Evolutionary conservation across 2,113 vertebrate species (phyloP), one percentile per base, ranked within the genome.

Genomic region (Leptocoma aspasia): DNA sequence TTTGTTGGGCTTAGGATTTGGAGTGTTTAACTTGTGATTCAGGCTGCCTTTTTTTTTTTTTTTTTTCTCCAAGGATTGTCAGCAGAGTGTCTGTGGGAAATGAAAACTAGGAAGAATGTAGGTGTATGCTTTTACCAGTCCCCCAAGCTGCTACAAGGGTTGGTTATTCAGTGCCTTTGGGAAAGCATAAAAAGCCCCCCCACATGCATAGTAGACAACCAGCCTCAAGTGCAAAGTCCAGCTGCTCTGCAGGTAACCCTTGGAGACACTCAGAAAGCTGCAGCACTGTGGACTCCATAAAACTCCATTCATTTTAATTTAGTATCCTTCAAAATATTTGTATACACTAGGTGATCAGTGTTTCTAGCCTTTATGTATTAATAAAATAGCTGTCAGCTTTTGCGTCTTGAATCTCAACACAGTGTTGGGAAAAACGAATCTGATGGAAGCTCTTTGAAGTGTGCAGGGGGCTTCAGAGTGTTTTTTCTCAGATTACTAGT

Each of bases 81-180:
- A 88, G 79, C 79, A 83, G 64, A 89, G 64, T 75, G 52, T 92
- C 92, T 75, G 88, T 81, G 65, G 64, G 82, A 95, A 86, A 93
- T 50, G 72, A 84, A 78, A 92, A 86, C 64, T 90, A 75, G 85
- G 60, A 90, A 71, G 85, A 78, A 63, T 0, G 14, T 77, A 92
- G 90, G 88, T 88, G 71, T 93, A 5, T 81, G 76, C 71, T 88
- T 82, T 81, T 78, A 33, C 79, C 85, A 72, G n/a, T 86, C 56
- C 80, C 70, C 23, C 61, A 86, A 54, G 56, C 81, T 92, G 50
- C 79, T 94, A 12, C 61, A 91, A 64, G 70, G 35, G 37, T 66
- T 82, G 85, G 39, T 49, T 86, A 13, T 65, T 82, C 71, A 69
- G 23, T 57, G 26, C 78, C 85, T 70, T 76, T 93, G 50, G 79